Percentiles rank a stretch among this genome's conserved stretches.
phyloP scores from a whole-genome alignment of 1,140 invertebrate species.

The Lepidostoma basale region DNA sequence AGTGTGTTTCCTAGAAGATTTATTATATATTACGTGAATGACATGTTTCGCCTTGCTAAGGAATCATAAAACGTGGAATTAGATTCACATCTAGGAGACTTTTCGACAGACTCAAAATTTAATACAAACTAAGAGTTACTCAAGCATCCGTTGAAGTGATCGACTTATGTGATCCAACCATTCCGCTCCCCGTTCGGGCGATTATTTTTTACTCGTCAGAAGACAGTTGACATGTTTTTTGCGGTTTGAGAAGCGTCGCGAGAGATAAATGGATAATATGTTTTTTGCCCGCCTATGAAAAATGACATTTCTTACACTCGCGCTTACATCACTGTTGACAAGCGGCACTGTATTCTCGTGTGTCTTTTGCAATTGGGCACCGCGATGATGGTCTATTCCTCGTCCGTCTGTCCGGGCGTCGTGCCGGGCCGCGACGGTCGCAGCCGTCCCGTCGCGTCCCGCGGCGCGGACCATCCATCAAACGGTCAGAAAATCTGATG shows the following conservation, averaged over 20 bases:
- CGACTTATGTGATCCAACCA: no score
- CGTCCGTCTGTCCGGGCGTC: background rate
- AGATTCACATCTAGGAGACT: no score
- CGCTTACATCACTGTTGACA: constrained; percentile 44
- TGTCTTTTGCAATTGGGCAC: constrained; percentile 39
- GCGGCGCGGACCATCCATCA: constrained; percentile 39
- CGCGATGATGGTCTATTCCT: background rate
- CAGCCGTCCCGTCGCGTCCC: background rate
- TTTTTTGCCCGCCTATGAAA: constrained; percentile 38
- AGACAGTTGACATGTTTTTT: constrained; percentile 42
- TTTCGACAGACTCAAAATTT: no score
- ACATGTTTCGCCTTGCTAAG: no score
- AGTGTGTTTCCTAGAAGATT: no score
- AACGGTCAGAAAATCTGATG: constrained; percentile 42
- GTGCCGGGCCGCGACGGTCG: constrained; percentile 9
- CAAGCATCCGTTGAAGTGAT: no score
- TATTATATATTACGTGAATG: no score
- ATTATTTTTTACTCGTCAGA: constrained; percentile 40
- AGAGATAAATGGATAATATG: constrained; percentile 44
- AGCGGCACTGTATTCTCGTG: constrained; percentile 31
- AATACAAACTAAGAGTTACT: no score
- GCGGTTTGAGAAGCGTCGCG: constrained; percentile 32
- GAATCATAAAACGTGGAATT: no score
- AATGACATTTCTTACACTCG: constrained; percentile 44
- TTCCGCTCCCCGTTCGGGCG: constrained; percentile 5